phyloP scores from a whole-genome alignment of 2,888 invertebrate species.

The Tipula confusa region DNA sequence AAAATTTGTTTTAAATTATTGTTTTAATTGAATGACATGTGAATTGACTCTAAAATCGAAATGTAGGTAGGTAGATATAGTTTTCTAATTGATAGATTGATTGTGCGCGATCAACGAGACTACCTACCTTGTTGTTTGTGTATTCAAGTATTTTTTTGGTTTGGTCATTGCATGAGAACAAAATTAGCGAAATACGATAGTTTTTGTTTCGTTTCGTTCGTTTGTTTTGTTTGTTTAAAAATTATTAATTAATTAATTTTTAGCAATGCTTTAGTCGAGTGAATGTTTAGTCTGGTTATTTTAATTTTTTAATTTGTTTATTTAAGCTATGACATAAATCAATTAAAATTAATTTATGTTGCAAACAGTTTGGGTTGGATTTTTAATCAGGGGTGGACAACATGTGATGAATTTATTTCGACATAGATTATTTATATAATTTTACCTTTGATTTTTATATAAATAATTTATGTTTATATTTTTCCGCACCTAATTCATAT shows the following conservation, averaged over 20 bases:
- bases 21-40: neutral
- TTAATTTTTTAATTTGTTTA: neutral
- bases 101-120: neutral
- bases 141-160: too few species aligned
- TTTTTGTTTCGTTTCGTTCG: neutral
- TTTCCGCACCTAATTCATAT: neutral
- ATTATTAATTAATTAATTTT: neutral
- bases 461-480: neutral
- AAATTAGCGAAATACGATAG: constrained; percentile 12
- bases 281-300: neutral
- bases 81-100: constrained; percentile 3
- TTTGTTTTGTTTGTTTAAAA: neutral
- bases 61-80: neutral
- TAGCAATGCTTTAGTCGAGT: neutral
- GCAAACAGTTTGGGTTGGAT: neutral
- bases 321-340: neutral
- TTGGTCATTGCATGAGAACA: neutral
- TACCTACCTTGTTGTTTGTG: neutral
- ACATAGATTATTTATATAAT: neutral
- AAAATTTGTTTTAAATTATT: neutral
- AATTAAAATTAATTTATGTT: constrained; percentile 12
- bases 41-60: constrained; percentile 12
- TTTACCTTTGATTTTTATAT: neutral
- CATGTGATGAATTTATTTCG: neutral
- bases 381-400: neutral